Evolutionary conservation across 2,797 vertebrate genomes (phyloP), one percentile per base, ranked within the genome.

Genomic region (Luscinia megarhynchos): DNA sequence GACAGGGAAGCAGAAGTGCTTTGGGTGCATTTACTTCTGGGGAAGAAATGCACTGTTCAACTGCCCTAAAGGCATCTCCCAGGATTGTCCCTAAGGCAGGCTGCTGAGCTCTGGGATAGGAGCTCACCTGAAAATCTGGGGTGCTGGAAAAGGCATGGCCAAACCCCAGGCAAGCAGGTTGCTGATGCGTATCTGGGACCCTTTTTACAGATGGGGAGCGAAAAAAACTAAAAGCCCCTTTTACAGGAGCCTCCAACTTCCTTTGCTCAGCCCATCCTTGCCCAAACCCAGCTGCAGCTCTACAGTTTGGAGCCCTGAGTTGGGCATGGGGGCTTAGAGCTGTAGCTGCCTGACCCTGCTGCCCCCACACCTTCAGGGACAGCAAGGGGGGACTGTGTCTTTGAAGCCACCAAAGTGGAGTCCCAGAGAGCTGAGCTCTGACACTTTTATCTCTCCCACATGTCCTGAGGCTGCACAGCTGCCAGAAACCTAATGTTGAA

Each of bases 391-490:
- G 4, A 26, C 10, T 40, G 18, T 12, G 15, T 11, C 43, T 84
- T 41, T 45, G 57, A 87, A 74, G 30, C 7, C n/a, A 38, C 30
- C 0, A 0, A 32, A 73, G 38, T 59, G 30, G 9, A 21, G 70
- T 61, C 66, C 8, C 2, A 63, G 48, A 63, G 30, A 75, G 10
- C 17, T 77, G 64, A 89, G 50, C 22, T 32, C 70, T 75, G 32
- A 20, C 16, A 6, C 15, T 36, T 59, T n/a, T 15, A 34, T 87
- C 22, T 85, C 6, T 4, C 4, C 3, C 12, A 12, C 0, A 0
- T 53, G 34, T 70, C 50, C n/a, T 4, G 24, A 40, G 46, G n/a
- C n/a, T 58, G 30, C 57, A 75, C 5, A 4, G 46, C 20, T 79
- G 29, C 22, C 57, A 80, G 68, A 73, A 76, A 72, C 26, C 41